These are phyloP conservation scores for Rhagonycha fulva DNA, from an alignment of 2,888 invertebrate genomes.

Conservation along the genomic window DNA sequence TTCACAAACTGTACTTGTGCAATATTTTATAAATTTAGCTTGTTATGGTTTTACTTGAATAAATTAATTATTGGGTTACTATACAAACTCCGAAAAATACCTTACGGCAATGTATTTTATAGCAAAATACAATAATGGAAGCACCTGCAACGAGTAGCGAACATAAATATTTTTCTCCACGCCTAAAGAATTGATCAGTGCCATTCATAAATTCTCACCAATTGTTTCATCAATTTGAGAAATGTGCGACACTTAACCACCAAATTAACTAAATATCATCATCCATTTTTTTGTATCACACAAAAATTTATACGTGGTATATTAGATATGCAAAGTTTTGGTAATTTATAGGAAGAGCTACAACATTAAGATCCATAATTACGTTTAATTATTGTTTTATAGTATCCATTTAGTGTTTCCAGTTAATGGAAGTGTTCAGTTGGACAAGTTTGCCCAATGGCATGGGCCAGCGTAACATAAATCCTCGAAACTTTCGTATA, in stretches of 20 bases:
- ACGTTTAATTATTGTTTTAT: neutral
- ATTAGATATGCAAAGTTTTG: neutral
- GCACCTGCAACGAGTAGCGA: neutral
- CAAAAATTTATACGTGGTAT: neutral
- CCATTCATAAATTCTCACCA: neutral
- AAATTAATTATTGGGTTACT: neutral
- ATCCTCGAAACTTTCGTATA: slow-evolving; percentile 1
- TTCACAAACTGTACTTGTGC: neutral
- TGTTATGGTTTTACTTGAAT: neutral
- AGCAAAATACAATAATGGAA: neutral
- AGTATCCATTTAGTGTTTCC: neutral
- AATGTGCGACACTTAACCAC: neutral
- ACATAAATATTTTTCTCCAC: neutral
- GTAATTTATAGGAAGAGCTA: neutral
- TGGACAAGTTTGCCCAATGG: neutral
- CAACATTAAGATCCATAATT: neutral
- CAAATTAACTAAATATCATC: neutral
- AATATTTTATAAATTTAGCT: neutral
- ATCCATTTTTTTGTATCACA: neutral
- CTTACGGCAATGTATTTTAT: neutral
- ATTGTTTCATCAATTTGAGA: neutral
- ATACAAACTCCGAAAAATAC: neutral
- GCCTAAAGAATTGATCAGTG: neutral
- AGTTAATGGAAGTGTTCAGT: neutral
- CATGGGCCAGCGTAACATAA: neutral